Evolutionary conservation across 2,113 vertebrate genomes (phyloP).

Genomic region (Spea multiplicata): DNA sequence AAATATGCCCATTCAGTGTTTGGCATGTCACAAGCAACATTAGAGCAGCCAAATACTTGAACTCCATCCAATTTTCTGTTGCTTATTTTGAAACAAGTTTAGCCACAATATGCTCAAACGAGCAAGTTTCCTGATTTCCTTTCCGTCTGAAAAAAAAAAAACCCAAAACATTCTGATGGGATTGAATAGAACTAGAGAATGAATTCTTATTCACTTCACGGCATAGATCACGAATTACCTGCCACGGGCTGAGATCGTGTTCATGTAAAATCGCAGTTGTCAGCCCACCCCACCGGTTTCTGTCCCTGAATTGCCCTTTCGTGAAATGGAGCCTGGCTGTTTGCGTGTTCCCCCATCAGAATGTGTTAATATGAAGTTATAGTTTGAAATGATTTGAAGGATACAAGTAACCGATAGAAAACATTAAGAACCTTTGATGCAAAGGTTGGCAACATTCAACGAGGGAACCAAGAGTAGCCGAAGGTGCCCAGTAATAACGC

Average conservation of each 20-base stretch:
- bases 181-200: constrained; percentile 3
- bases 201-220: constrained; percentile 18
- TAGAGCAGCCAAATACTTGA: constrained; percentile 36
- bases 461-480: too few species aligned
- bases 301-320: constrained; percentile 14
- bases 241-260: neutral
- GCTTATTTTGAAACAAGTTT: constrained; percentile 44
- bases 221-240: constrained; percentile 5
- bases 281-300: neutral
- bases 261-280: neutral
- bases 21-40: constrained; percentile 36
- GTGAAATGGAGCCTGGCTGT: neutral
- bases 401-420: too few species aligned
- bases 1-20: constrained; percentile 38
- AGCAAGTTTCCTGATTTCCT: constrained; percentile 26
- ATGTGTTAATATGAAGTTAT: neutral
- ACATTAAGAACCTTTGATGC: too few species aligned
- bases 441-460: too few species aligned
- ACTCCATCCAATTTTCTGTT: constrained; percentile 39
- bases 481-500: too few species aligned
- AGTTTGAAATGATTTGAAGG: too few species aligned
- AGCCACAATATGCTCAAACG: constrained; percentile 34
- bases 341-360: neutral
- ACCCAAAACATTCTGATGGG: constrained; percentile 10
- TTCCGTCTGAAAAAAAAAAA: constrained; percentile 9